Evolutionary conservation across 2,888 invertebrate genomes (phyloP).

Genomic region (Taenaris catops): DNA sequence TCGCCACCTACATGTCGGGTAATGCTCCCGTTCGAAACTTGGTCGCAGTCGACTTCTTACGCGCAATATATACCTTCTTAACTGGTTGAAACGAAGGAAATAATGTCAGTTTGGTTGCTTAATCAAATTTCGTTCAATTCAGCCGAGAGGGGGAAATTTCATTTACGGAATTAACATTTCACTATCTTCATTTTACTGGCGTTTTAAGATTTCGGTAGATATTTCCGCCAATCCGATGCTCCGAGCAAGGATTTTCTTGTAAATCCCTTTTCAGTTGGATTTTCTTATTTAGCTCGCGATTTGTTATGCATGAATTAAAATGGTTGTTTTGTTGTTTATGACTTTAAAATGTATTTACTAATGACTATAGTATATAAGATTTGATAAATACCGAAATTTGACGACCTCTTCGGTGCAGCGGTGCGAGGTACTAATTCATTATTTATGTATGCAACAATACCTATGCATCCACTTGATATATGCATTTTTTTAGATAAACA

Average conservation of each 20-base stretch:
- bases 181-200: constrained; percentile 58
- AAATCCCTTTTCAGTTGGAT: constrained; percentile 12
- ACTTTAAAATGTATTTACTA: no score
- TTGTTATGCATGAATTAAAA: constrained; percentile 10
- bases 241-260: constrained; percentile 12
- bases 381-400: no score
- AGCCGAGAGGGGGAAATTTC: constrained; percentile 48
- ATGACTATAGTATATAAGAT: no score
- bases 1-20: no score
- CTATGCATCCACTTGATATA: no score
- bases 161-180: constrained; percentile 68
- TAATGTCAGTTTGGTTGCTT: constrained; percentile 64
- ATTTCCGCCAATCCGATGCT: constrained; percentile 33
- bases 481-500: no score
- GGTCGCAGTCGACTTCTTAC: constrained; percentile 14
- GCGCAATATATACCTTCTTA: constrained; percentile 23
- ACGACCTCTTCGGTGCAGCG: no score
- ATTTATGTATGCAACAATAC: no score
- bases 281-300: constrained; percentile 16
- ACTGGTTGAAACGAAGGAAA: constrained; percentile 33
- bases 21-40: constrained; percentile 13
- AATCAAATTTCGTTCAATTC: constrained; percentile 69
- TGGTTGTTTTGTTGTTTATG: no score
- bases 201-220: constrained; percentile 40
- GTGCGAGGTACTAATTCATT: no score